A percentile compares a stretch with the other conserved stretches of the same genome.
Evolutionary conservation across 2,113 vertebrate species (phyloP).

Genomic region (Leptodactylus fuscus): DNA sequence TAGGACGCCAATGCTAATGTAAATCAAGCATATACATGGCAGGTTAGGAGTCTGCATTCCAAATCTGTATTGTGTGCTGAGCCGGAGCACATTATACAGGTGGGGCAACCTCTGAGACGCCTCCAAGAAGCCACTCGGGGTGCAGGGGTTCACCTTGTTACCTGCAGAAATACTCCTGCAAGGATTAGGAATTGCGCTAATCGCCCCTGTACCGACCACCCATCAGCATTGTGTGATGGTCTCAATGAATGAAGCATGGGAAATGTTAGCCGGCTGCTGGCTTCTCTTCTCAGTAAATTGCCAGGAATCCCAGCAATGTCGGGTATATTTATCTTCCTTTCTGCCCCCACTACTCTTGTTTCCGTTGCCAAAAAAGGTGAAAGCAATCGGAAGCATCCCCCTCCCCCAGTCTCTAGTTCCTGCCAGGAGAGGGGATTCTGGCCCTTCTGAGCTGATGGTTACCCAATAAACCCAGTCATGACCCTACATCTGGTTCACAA

Average conservation of each 20-base stretch:
- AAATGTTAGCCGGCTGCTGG: conserved; percentile 22
- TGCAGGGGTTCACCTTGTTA: too few species aligned
- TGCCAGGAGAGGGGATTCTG: conserved; percentile 48
- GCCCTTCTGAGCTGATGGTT: neutral
- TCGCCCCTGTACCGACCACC: conserved; percentile 39
- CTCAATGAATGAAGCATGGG: conserved; percentile 41
- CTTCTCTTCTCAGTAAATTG: conserved; percentile 52
- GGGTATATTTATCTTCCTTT: conserved; percentile 61
- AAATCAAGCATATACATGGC: neutral
- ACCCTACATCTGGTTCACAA: neutral
- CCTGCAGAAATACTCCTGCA: too few species aligned
- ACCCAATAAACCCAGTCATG: conserved; percentile 46
- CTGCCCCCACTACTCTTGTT: conserved; percentile 56
- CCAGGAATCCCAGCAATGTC: conserved; percentile 56
- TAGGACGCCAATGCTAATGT: neutral
- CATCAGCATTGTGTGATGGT: conserved; percentile 45
- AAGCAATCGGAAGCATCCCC: conserved; percentile 55
- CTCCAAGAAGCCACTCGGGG: too few species aligned
- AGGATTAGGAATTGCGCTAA: conserved; percentile 31
- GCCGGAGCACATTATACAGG: neutral
- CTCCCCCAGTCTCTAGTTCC: conserved; percentile 10
- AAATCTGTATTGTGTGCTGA: too few species aligned
- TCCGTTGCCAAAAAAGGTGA: conserved; percentile 60
- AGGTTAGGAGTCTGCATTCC: neutral
- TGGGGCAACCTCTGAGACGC: too few species aligned